phyloP scores from a whole-genome alignment of 2,888 invertebrate species.

The Campopleginae sp. region DNA sequence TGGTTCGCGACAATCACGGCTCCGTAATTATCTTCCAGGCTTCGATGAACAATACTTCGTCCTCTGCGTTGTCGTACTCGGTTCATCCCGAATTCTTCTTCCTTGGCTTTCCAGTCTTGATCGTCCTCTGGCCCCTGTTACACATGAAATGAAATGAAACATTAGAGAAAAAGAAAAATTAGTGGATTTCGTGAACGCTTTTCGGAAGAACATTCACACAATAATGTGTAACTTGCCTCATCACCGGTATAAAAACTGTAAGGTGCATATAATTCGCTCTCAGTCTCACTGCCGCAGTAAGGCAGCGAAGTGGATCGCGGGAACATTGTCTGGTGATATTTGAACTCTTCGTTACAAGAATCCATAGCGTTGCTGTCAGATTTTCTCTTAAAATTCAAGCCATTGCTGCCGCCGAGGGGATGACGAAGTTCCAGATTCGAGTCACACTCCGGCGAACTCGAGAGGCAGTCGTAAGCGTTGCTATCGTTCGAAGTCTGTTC shows the following conservation, averaged over 20 bases:
- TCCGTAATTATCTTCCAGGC: slow-evolving; percentile 95
- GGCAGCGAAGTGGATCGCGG: slow-evolving; percentile 89
- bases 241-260: slow-evolving; percentile 90
- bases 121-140: slow-evolving; percentile 85
- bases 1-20: slow-evolving; percentile 96
- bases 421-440: slow-evolving; percentile 85
- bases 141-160: slow-evolving; percentile 17
- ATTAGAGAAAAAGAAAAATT: not conserved
- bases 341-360: slow-evolving; percentile 85
- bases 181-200: not conserved
- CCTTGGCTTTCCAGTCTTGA: slow-evolving; percentile 85
- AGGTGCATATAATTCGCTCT: slow-evolving; percentile 93
- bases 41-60: slow-evolving; percentile 93
- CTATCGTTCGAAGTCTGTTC: slow-evolving; percentile 85
- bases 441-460: slow-evolving; percentile 89
- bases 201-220: not conserved
- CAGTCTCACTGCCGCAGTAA: slow-evolving; percentile 93
- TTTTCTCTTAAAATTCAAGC: slow-evolving; percentile 83
- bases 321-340: slow-evolving; percentile 86
- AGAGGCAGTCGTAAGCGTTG: slow-evolving; percentile 87
- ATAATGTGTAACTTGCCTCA: slow-evolving; percentile 82
- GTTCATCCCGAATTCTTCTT: slow-evolving; percentile 81
- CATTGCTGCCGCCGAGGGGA: slow-evolving; percentile 82
- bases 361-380: slow-evolving; percentile 85
- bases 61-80: slow-evolving; percentile 91